Base-by-base conservation (phyloP, 2,797 vertebrate genomes). In the Trematomus bernacchii region DNA sequence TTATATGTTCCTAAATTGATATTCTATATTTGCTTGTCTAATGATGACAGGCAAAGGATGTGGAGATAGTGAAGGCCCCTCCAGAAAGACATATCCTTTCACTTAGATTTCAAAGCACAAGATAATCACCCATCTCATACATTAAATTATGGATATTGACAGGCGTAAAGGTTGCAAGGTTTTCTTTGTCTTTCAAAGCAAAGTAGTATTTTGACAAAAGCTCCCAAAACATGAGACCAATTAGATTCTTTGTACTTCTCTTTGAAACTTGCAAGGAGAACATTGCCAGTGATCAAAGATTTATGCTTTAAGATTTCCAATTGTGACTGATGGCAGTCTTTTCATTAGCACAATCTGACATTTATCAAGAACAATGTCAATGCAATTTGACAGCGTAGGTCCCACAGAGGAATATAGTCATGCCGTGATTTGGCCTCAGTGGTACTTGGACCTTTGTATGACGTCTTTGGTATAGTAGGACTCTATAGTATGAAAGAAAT, bases 1-100 rank as follows among this genome's bases (percentile, higher is more conserved):
- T 19, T 82, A 78, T 62, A 61, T 75, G 68, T 57, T 44, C 52
- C 66, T 48, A 76, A 77, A 85, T 76, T 84, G 67, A 82, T 76
- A 75, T 76, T 71, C 67, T 61, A 48, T 69, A 42, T 78, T 69
- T 79, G 53, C 77, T 63, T 48, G 63, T 84, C 50, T 72, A 44
- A 50, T 23, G 60, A 55, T 70, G 76, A 67, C 62, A 9, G 43
- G n/a, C 19, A 57, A 51, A 51, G 14, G 33, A 33, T 46, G 33
- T 18, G 19, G 48, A 66, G 48, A 70, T 18, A 4, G 19, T 37
- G 16, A 10, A 4, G 14, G 46, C 11, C 27, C 64, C n/a, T 37
- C 44, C 54, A 60, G 27, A 68, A 62, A 21, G 57, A 63, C 75
- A 60, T 18, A 16, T 52, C 23, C 58, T 71, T 73, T 51, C 21